Evolutionary conservation across 2,113 vertebrate genomes (phyloP), one percentile per base, ranked within the genome.

Genomic region (Eretmochelys imbricata): DNA sequence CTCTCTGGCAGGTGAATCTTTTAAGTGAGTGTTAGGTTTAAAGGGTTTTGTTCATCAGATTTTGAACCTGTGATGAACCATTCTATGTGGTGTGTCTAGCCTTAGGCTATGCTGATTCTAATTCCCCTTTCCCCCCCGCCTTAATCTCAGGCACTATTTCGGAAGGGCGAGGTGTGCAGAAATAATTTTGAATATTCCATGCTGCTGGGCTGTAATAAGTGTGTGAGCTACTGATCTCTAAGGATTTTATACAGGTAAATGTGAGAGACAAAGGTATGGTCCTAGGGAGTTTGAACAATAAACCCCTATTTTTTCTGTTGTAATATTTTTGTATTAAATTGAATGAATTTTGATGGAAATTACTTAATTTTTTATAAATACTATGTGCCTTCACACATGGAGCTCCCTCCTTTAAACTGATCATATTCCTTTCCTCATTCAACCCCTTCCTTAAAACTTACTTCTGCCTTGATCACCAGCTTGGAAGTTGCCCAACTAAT

Each of bases 11-110:
- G 17, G n/a, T 93, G 69, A 2, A 2, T 86, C 57, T 95, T 92
- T 42, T 9, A 79, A 88, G 53, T 20, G 31, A 82, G 49, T 38
- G n/a, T 93, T 59, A 84, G 16, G 19, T 54, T 54, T 54, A 54
- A 54, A 57, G 42, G 78, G n/a, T 50, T 50, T 91, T 85, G 12
- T 78, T 90, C 76, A 53, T 91, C 95, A 85, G 20, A 83, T 50
- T 72, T 84, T 93, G 94, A 95, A 94, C 86, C 57, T 93, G 65
- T 93, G 88, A 85, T 95, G 93, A 94, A 93, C 84, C 79, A 83
- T 1, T 6, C 29, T n/a, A 54, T 27, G 22, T 13, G 20, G 42
- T 59, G 6, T 65, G 65, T 90, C 53, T 88, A 93, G 82, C 89
- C 96, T 88, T 84, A 89, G 90, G 86, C 82, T 85, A 48, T 57